phyloP scores from a whole-genome alignment of 2,797 vertebrate genomes.

The Gallinago stenura region DNA sequence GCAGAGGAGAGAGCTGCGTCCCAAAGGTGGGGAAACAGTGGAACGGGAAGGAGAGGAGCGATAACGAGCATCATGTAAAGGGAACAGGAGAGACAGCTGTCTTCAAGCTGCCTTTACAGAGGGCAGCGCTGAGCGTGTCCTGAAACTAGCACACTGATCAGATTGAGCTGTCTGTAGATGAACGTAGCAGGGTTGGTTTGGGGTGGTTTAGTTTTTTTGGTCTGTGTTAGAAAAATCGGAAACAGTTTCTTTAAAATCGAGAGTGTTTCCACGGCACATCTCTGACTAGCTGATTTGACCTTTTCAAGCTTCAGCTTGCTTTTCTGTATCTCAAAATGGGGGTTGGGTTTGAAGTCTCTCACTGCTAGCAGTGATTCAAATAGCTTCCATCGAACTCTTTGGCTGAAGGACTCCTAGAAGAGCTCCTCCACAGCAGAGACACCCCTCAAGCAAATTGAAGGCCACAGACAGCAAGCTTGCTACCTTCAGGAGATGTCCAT shows the following conservation, averaged over 20 bases:
- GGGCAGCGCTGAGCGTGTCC: neutral
- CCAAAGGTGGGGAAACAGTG: neutral
- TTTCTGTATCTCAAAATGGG: neutral
- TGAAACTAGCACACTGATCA: neutral
- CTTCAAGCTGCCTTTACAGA: neutral
- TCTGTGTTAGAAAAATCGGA: rapidly evolving
- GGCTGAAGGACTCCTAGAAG: neutral
- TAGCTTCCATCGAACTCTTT: neutral
- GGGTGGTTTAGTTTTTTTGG: neutral
- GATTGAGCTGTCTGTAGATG: neutral
- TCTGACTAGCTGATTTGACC: neutral
- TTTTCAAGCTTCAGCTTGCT: neutral
- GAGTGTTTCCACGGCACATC: neutral
- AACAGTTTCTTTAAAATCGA: neutral
- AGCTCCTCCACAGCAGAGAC: neutral
- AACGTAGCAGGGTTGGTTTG: neutral
- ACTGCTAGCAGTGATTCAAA: neutral
- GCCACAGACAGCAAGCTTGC: neutral
- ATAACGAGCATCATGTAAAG: rapidly evolving
- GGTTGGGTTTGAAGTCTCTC: neutral
- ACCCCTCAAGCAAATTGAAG: neutral
- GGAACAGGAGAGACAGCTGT: neutral
- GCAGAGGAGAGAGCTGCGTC: neutral
- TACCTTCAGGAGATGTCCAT: neutral
- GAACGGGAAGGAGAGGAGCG: neutral